Base-by-base conservation (phyloP, 2,797 vertebrate genomes). In the Coregonus sp. region DNA sequence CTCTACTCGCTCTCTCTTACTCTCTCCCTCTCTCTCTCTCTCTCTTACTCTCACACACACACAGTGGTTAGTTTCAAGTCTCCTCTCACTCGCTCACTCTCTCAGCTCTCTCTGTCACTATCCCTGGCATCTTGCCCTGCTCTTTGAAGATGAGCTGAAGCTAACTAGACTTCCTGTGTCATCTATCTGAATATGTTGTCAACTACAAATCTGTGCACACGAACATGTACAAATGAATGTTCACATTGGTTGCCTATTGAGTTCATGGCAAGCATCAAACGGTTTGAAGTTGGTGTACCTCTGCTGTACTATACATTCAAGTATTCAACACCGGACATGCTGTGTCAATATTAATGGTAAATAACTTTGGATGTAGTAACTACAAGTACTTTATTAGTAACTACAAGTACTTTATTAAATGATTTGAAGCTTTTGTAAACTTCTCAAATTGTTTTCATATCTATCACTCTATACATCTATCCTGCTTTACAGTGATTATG, bases 81-180 rank as follows among this genome's bases (percentile, higher is more conserved):
- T 25, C 37, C 4, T 50, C 54, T 40, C 31, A 69, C 15, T 56
- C 4, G 79, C 87, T 84, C 74, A 81, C 83, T 77, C 73, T 71
- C 51, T 66, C 73, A 29, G 77, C 71, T 71, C 51, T 50, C 61
- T 50, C 4, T 61, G 74, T 70, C 61, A 35, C 74, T 69, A 5
- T 70, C 25, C 70, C 47, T 71, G 37, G 50, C 69, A n/a, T 18
- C 77, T 14, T 75, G 71, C 16, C 12, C 40, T 54, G 11, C 66
- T 72, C 52, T 67, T 92, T 92, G 89, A 92, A 92, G 89, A 87
- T 79, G 79, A 65, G 61, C 61, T 12, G 9, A 29, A 90, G 84
- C 85, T 92, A 93, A 94, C 93, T 91, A 89, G 88, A 86, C 92
- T 90, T 92, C 88, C 87, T 90, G 90, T 91, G 89, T 89, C 88